Conservation (phyloP, 2,888 invertebrate species). For the Catocala nupta region DNA sequence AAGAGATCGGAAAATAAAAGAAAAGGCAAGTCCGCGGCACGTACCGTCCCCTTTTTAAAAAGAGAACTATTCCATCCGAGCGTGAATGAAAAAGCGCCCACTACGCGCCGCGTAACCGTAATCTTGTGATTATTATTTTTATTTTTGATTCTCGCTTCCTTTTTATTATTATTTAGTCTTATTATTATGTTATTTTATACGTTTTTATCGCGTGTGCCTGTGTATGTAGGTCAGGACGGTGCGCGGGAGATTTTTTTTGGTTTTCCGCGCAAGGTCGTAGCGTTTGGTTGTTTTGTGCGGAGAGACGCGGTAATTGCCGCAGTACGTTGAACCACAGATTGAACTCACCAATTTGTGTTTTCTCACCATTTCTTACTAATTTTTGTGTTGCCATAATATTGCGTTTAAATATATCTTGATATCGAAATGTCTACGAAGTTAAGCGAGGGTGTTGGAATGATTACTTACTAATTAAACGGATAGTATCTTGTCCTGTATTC, state of each 20-base stretch:
- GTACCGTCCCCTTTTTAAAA: conserved; percentile 81
- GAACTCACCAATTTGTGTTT: conserved; percentile 21
- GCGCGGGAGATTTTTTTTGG: conserved; percentile 75
- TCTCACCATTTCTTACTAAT: conserved; percentile 6
- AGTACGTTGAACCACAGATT: conserved; percentile 58
- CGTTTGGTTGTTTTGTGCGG: conserved; percentile 66
- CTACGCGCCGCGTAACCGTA: conserved; percentile 77
- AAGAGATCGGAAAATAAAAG: conserved; percentile 75
- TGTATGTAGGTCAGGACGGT: conserved; percentile 85
- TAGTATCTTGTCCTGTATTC: too few species aligned
- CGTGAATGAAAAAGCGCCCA: conserved; percentile 85
- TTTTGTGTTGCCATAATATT: conserved; percentile 3
- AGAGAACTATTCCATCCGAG: conserved; percentile 83
- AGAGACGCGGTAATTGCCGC: conserved; percentile 49
- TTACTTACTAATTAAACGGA: too few species aligned
- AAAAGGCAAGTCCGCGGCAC: conserved; percentile 80
- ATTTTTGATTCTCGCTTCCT: conserved; percentile 73
- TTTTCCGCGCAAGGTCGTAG: conserved; percentile 80
- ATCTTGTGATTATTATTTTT: conserved; percentile 85
- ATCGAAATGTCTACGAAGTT: too few species aligned
- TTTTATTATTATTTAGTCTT: conserved; percentile 80
- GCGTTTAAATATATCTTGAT: not conserved
- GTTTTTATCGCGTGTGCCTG: conserved; percentile 74
- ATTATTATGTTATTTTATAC: conserved; percentile 79
- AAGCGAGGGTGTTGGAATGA: too few species aligned